Evolutionary conservation across 2,888 invertebrate genomes (phyloP), one percentile per base, ranked within the genome.

Genomic region (Melanotus villosus): DNA sequence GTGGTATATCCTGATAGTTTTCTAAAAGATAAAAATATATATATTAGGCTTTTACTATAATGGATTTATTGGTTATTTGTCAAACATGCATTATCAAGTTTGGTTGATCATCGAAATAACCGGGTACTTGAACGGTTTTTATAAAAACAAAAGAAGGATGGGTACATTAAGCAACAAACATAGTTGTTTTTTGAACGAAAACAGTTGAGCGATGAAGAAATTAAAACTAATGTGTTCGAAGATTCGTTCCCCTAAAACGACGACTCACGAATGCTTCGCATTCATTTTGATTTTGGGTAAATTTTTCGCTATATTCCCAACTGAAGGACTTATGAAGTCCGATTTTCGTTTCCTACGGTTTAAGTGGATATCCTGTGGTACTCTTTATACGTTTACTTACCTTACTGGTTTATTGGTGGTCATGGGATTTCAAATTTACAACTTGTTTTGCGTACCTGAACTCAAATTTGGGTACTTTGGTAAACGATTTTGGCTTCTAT

Each of bases 271-370:
- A 58, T 26, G 32, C 12, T 50, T 63, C n/a, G 23, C 18, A 10
- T 57, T 57, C 36, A 47, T 34, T 52, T 54, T 73, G 23, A 70
- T 73, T 4, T 58, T 73, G 21, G 73, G 70, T 7, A 66, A 68
- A 34, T 71, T 68, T 65, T 73, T 71, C 34, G 73, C 65, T 1
- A 57, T 73, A 32, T 73, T 73, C 50, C 73, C 73, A 9, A 32
- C 71, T n/a, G 43, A 52, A 16, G 71, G 71, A 9, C 38, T 73
- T n/a, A 16, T 36, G 16, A 41, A 59, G 14, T 2, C 45, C 0
- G 43, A 65, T 16, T 14, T 47, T 7, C 45, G 21, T 0, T 45
- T 21, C 30, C 21, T 73, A n/a, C 34, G 57, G 32, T 73, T 73
- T 50, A 47, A 50, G 2, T 73, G 67, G 70, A 34, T 38, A 12